These are phyloP conservation scores for Nebria salina DNA, from an alignment of 2,888 invertebrate species.

Conservation along the genomic window DNA sequence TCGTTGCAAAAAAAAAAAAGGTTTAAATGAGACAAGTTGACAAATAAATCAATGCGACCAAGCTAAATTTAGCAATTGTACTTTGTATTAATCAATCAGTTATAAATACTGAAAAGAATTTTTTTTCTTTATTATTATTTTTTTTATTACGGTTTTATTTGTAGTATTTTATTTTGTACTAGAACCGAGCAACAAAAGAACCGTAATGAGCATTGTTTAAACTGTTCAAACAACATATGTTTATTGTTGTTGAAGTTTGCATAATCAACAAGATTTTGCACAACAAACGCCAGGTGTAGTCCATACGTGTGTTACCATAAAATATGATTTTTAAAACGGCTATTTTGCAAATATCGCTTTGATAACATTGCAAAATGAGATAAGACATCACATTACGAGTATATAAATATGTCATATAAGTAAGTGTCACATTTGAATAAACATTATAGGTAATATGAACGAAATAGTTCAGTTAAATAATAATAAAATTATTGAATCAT, in stretches of 20 bases:
- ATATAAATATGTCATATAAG: background rate
- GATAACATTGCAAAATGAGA: background rate
- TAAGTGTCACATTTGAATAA: background rate
- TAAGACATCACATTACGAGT: background rate
- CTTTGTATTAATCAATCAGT: background rate
- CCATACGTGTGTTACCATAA: background rate
- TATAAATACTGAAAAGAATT: background rate
- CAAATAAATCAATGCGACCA: background rate
- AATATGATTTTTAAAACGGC: conserved; percentile 7
- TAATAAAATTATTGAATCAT: background rate
- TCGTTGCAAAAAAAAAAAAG: background rate
- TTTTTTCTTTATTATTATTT: background rate
- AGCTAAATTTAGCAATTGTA: background rate
- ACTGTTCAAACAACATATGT: conserved; percentile 26
- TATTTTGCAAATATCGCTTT: background rate
- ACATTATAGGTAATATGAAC: background rate
- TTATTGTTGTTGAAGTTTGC: conserved; percentile 41
- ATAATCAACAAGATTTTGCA: conserved; percentile 41
- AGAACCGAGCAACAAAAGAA: background rate
- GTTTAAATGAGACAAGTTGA: background rate
- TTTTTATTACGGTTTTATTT: background rate
- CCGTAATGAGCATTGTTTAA: background rate
- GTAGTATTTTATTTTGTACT: background rate
- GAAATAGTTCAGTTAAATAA: background rate
- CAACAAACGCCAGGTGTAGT: conserved; percentile 26